These are phyloP conservation scores for Panopea generosa DNA, from an alignment of 2,888 invertebrate species.

Conservation along the genomic window DNA sequence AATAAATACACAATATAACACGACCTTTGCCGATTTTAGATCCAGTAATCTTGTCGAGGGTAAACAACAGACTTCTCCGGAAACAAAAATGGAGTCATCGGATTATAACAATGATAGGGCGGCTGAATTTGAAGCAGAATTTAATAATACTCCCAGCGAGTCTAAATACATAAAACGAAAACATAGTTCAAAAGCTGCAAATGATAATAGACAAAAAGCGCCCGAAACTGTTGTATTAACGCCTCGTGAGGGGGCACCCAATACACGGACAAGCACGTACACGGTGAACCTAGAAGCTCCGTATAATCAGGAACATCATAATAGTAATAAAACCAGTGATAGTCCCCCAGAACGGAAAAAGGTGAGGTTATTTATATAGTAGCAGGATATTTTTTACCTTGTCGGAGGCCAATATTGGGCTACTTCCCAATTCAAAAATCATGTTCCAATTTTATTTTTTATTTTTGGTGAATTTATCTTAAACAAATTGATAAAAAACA, in stretches of 20 bases:
- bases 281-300: conserved; percentile 70
- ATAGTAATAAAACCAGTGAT: conserved; percentile 56
- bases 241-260: conserved; percentile 55
- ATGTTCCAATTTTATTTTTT: background rate
- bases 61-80: conserved; percentile 15
- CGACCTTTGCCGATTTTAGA: conserved; percentile 76
- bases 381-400: background rate
- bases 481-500: too few species aligned
- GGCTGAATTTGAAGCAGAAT: conserved; percentile 50
- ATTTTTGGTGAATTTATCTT: background rate
- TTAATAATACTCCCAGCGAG: conserved; percentile 63
- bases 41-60: conserved; percentile 66
- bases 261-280: conserved; percentile 65
- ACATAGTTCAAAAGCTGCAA: conserved; percentile 64
- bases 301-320: conserved; percentile 46
- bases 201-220: conserved; percentile 52
- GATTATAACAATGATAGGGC: conserved; percentile 40
- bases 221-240: conserved; percentile 62
- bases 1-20: conserved; percentile 61
- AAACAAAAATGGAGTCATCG: conserved; percentile 46
- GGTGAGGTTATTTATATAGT: conserved; percentile 63
- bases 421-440: too few species aligned
- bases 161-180: conserved; percentile 72
- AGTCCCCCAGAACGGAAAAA: conserved; percentile 75
- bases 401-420: background rate